Percentiles rank a stretch among this genome's conserved stretches.
Conservation (phyloP, 2,113 vertebrate species). For the Sula dactylatra region DNA sequence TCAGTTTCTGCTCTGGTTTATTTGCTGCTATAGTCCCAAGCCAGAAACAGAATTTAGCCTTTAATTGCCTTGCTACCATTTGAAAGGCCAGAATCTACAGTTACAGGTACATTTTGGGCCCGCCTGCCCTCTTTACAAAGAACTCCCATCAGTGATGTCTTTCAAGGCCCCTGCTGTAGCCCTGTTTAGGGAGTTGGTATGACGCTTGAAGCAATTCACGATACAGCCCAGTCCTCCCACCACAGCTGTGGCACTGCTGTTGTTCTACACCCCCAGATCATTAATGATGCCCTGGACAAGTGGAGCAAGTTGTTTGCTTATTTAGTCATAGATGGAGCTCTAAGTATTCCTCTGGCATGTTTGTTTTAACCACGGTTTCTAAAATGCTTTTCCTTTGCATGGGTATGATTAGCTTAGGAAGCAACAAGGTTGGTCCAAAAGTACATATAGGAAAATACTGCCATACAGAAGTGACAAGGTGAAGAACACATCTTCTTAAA, state of each 20-base stretch:
- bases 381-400: neutral
- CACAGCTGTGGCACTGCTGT: rapidly evolving
- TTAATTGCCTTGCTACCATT: neutral
- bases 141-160: neutral
- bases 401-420: neutral
- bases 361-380: neutral
- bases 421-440: neutral
- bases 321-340: neutral
- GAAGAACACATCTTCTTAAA: neutral
- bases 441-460: neutral
- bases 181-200: neutral
- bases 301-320: neutral
- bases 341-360: neutral
- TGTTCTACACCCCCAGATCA: neutral
- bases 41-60: neutral
- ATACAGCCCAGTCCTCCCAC: neutral
- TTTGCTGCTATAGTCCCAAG: neutral
- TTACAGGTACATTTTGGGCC: neutral
- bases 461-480: neutral
- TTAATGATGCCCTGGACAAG: neutral
- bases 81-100: neutral
- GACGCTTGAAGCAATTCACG: rapidly evolving
- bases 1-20: neutral
- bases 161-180: neutral
- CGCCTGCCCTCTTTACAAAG: neutral